phyloP scores from a whole-genome alignment of 2,113 vertebrate species.

The Cavia aperea region DNA sequence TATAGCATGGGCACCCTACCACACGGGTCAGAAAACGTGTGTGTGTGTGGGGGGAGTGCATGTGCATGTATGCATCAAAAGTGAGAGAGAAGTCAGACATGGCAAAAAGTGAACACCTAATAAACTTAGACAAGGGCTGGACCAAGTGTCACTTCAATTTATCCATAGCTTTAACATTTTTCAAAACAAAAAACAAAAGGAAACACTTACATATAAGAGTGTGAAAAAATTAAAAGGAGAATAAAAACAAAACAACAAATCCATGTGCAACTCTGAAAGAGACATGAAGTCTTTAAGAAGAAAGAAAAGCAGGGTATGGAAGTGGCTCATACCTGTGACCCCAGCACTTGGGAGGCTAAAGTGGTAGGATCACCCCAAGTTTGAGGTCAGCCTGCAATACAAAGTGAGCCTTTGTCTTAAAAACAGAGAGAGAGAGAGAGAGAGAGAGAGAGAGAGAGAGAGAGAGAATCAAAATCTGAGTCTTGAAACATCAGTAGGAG shows the following conservation, averaged over 20 bases:
- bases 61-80: background rate
- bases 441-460: background rate
- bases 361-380: background rate
- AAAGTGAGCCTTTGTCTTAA: background rate
- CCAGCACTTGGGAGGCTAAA: background rate
- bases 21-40: background rate
- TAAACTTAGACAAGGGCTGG: background rate
- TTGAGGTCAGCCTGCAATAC: background rate
- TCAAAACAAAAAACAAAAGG: background rate
- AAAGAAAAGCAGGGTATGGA: background rate
- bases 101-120: slow-evolving; percentile 8
- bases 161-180: background rate
- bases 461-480: background rate
- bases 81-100: background rate
- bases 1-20: background rate
- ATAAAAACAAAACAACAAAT: slow-evolving; percentile 34
- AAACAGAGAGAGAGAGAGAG: too few species aligned
- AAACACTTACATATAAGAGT: background rate
- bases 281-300: background rate
- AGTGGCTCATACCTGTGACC: background rate
- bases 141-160: background rate
- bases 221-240: background rate
- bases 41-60: too few species aligned
- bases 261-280: background rate
- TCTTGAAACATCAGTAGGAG: background rate